Conservation (phyloP, 2,113 vertebrate species). For the Caretta caretta region DNA sequence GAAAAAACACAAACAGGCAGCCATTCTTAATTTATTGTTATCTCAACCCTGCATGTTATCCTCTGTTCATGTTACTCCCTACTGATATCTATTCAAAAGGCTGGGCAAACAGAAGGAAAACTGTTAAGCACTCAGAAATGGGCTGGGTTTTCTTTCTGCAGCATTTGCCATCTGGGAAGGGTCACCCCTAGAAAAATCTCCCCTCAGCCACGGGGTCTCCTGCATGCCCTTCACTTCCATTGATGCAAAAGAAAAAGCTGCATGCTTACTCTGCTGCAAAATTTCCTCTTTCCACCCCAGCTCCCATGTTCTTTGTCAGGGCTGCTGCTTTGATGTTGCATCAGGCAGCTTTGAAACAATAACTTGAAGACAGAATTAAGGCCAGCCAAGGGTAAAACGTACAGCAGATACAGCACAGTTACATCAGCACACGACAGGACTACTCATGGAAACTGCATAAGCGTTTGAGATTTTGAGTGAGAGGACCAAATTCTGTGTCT, state of each 20-base stretch:
- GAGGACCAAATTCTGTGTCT: neutral
- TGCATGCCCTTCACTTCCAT: neutral
- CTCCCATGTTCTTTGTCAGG: conserved; percentile 61
- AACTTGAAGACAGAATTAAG: conserved; percentile 16
- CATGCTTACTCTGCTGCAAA: conserved; percentile 35
- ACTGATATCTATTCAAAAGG: neutral
- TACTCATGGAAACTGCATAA: neutral
- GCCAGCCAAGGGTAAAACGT: neutral
- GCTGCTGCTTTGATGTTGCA: conserved; percentile 67
- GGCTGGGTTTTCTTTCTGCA: neutral
- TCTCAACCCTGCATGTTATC: neutral
- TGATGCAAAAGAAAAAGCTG: conserved; percentile 13
- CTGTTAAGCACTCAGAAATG: neutral
- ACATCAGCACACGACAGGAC: neutral
- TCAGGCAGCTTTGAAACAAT: conserved; percentile 44
- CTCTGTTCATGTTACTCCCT: neutral
- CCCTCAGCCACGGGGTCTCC: conserved; percentile 8
- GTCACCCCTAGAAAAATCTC: neutral
- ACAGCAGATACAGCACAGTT: neutral
- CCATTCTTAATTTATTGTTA: neutral
- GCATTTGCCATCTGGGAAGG: neutral
- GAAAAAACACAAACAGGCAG: neutral
- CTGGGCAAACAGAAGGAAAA: neutral
- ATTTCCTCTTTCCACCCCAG: conserved; percentile 59
- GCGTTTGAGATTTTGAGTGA: neutral